Evolutionary conservation across 2,888 invertebrate genomes (phyloP), one percentile per base, ranked within the genome.

Genomic region (Oligia strigilis): DNA sequence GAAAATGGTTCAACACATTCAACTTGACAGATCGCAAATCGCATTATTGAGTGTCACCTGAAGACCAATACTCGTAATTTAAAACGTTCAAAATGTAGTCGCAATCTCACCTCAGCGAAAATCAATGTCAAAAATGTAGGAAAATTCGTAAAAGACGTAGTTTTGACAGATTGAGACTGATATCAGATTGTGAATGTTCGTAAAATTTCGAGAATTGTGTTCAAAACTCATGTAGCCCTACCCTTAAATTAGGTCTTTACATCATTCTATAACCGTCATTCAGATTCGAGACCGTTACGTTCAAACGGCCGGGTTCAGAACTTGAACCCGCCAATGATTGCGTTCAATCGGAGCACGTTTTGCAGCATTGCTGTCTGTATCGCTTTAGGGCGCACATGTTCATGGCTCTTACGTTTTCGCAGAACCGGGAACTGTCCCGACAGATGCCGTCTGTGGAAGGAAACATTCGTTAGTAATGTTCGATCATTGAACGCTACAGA

Each of bases 301-400:
- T 87, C 46, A 72, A 83, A 75, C 40, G 82, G 60, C 43, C 43
- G 64, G 29, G 29, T 46, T 80, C 72, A 60, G 75, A 81, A 75
- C n/a, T 62, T 70, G 69, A 81, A 73, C 78, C 66, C 74, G 72
- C 29, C 65, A 71, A 52, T 69, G 29, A n/a, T 49, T 55, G 14
- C 58, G 83, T 73, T 89, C 94, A 96, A 83, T 95, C 94, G 62
- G 92, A 90, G 96, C 99, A 99, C 77, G 99, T 98, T 90, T 98
- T 98, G 97, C 99, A 99, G 96, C 99, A 99, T 93, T 98, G 98
- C 92, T 98, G 98, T 93, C 98, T 98, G 95, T 99, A 99, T 65
- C 98, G 98, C 90, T 98, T 97, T 88, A 98, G 97, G 75, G 98
- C 98, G 96, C 99, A 99, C 97, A 99, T 97, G 92, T 98, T 98